phyloP scores from a whole-genome alignment of 35 echinoderm and acorn worm genomes.

The Lytechinus variegatus region DNA sequence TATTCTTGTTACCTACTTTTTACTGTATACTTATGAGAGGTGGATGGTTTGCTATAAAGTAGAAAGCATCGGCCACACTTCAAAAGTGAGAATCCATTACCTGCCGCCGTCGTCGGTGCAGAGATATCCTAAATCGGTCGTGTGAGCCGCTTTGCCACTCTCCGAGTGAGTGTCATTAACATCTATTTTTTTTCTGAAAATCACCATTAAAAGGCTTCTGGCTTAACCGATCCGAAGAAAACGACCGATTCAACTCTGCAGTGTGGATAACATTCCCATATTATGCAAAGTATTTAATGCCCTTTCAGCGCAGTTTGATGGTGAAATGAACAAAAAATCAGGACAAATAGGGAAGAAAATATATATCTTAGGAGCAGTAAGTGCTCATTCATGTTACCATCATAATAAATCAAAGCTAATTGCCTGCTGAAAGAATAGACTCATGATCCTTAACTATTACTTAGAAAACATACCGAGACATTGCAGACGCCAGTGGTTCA shows the following conservation, averaged over 20 bases:
- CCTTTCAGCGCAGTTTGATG: neutral
- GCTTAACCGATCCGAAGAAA: neutral
- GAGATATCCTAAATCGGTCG: slow-evolving; percentile 17
- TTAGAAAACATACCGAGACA: too few relatives aligned
- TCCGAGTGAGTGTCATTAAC: slow-evolving; percentile 10
- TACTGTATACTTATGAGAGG: neutral
- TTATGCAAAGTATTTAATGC: neutral
- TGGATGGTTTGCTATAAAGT: neutral
- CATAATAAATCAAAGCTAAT: neutral
- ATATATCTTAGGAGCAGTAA: neutral
- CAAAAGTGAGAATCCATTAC: slow-evolving; percentile 18
- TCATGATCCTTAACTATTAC: too few relatives aligned
- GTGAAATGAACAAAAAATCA: neutral
- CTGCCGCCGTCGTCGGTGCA: neutral
- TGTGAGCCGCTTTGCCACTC: slow-evolving; percentile 7
- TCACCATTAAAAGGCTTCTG: slow-evolving; percentile 1
- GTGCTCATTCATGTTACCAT: neutral
- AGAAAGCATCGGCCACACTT: neutral
- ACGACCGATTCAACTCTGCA: neutral
- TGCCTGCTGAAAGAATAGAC: too few relatives aligned
- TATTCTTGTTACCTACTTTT: slow-evolving; percentile 12
- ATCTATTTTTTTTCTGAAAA: neutral
- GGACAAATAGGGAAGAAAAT: neutral
- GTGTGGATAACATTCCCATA: neutral
- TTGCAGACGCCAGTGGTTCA: too few relatives aligned